Evolutionary conservation across 2,888 invertebrate genomes (phyloP).

Genomic region (Ophion costatus): DNA sequence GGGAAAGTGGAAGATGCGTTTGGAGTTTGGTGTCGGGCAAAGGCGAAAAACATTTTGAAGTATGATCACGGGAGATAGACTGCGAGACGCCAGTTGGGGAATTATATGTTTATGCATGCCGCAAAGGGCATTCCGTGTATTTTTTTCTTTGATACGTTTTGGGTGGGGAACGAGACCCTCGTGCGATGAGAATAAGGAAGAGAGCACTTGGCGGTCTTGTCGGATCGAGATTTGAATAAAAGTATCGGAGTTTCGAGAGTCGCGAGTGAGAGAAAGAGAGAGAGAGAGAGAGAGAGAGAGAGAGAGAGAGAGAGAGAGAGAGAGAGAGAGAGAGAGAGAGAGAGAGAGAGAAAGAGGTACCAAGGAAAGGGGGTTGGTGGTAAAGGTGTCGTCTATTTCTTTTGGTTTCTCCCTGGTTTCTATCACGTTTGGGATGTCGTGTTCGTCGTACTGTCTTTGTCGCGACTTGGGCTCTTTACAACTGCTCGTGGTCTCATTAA

Average conservation of each 20-base stretch:
- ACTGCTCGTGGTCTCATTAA: constrained; percentile 81
- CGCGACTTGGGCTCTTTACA: constrained; percentile 76
- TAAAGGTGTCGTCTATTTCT: constrained; percentile 44
- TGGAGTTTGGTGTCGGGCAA: neutral
- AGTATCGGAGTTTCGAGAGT: constrained; percentile 74
- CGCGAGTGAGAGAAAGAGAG: constrained; percentile 28
- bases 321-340: constrained; percentile 33
- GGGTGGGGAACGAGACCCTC: constrained; percentile 52
- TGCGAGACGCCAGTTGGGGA: constrained; percentile 32
- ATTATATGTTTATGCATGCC: constrained; percentile 79
- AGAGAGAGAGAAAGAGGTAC: constrained; percentile 14
- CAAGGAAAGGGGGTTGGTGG: constrained; percentile 8
- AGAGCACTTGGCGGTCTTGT: constrained; percentile 70
- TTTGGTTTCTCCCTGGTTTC: constrained; percentile 37
- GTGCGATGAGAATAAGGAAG: constrained; percentile 50
- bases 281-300: constrained; percentile 30
- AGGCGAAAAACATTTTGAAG: constrained; percentile 59
- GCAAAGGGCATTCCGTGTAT: constrained; percentile 78
- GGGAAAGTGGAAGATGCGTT: neutral
- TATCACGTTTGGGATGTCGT: constrained; percentile 28
- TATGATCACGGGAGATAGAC: constrained; percentile 63
- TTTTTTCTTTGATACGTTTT: constrained; percentile 81
- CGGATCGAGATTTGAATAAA: constrained; percentile 82
- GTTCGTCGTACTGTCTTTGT: constrained; percentile 42
- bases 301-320: constrained; percentile 31